Base-by-base conservation (phyloP, 1,140 invertebrate species). In the Sycophila sp. region DNA sequence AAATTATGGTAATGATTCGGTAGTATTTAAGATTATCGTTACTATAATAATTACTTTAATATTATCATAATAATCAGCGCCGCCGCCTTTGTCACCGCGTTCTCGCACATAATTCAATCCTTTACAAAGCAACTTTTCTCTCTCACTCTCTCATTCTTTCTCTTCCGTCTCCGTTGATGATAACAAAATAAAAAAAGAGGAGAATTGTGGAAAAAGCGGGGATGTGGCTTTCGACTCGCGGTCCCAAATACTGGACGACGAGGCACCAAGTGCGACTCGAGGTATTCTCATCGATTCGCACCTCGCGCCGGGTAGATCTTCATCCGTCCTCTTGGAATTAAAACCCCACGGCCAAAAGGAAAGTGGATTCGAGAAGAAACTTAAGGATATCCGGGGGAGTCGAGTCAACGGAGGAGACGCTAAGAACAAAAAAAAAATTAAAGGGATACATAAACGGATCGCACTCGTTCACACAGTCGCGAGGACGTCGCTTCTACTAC, bases 1-100 rank as follows among this genome's bases (percentile, higher is more conserved):
- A 85, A 85, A 85, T 85, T 85, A 85, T 83, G 82, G 81, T 85
- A 83, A 85, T 85, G 82, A 83, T 85, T 84, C 82, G 78, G 77
- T 84, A 85, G 77, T 80, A 83, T 79, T 81, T 81, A 79, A 76
- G 77, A 78, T 77, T 69, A 72, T 76, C 69, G 51, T 73, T 74
- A 75, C 71, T 74, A 77, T 77, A n/a, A n/a, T 68, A 75, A 69
- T 76, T 76, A 76, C 69, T 77, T 75, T 76, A 75, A 78, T 75
- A 60, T 75, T 76, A 75, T 76, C 73, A 71, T 76, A 65, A 75
- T 75, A 75, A 76, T 74, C 67, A 73, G 74, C 75, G 71, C 65
- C 71, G 74, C 70, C 75, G 73, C 72, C 76, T 59, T 70, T 42
- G 47, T 66, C 55, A 49, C 32, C 67, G 32, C 28, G 28, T 56